Base-by-base conservation (phyloP, 2,888 invertebrate genomes). In the Nysson spinosus region DNA sequence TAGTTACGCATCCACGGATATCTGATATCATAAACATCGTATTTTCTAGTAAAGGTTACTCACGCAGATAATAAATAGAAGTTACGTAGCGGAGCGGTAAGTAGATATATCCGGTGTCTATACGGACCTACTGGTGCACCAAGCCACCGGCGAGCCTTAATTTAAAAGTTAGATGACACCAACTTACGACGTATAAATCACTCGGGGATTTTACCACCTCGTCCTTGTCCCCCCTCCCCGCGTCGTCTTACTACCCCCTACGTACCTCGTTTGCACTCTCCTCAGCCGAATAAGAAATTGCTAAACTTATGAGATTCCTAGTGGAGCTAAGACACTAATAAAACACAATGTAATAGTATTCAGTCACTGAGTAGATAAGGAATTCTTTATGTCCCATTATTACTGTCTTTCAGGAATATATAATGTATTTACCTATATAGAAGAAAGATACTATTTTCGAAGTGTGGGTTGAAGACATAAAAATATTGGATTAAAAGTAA, bases 161-260 rank as follows among this genome's bases (percentile, higher is more conserved):
- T 82, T 82, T 78, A 75, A 80, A 78, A 82, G 79, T 81, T 77
- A 79, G 76, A 81, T 79, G 77, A 80, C 76, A 77, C 76, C 75
- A 72, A 60, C 67, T 76, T 58, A 56, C 75, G 72, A 72, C 65
- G 55, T 67, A 77, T 72, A 75, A 76, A 75, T 79, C 74, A 79
- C 72, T 56, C 42, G 39, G 46, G 60, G 63, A 56, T 69, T 63
- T 66, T 46, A 47, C 56, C 64, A 39, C 34, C 56, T 24, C 50
- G 30, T 30, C 42, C 57, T 34, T 37, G 28, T 7, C 40, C 49
- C 42, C 26, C 16, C 49, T 12, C 26, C 3, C 37, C 46, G 28
- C 39, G 22, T 19, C 12, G 24, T 39, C 12, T 16, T 14, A 28
- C 30, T 24, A 0, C 14, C 7, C 14, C 17, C 19, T 4, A 20